phyloP scores from a whole-genome alignment of 2,797 vertebrate genomes.

The Sciurus vulgaris region DNA sequence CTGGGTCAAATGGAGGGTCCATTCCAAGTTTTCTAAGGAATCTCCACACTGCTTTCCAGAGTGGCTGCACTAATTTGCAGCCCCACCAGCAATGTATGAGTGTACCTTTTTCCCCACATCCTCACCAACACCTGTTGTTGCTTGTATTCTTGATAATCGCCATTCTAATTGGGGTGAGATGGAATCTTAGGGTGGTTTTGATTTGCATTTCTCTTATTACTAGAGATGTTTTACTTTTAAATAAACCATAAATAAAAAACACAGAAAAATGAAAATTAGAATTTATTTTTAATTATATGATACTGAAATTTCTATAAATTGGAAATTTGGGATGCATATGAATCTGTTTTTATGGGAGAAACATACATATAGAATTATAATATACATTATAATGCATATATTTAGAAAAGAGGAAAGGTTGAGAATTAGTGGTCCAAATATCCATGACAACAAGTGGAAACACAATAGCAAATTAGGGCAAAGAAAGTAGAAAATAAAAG shows the following conservation, averaged over 20 bases:
- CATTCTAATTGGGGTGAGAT: no score
- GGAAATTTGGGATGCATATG: background rate
- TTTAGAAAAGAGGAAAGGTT: background rate
- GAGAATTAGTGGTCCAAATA: background rate
- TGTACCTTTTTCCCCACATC: no score
- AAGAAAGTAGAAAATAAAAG: background rate
- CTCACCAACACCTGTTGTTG: no score
- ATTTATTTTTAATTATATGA: constrained; percentile 19
- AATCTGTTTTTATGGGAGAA: background rate
- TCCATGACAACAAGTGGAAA: background rate
- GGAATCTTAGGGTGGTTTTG: no score
- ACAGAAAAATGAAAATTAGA: background rate
- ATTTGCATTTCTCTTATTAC: no score
- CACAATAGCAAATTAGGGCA: background rate
- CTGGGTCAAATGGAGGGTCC: no score
- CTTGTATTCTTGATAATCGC: no score
- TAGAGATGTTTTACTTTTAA: no score
- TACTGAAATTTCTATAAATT: background rate
- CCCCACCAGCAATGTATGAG: no score
- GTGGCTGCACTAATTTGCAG: no score
- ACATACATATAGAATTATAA: background rate
- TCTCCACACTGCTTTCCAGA: no score
- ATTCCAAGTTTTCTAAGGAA: no score
- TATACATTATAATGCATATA: background rate
- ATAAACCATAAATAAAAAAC: background rate